Evolutionary conservation across 2,888 invertebrate species (phyloP), one percentile per base, ranked within the genome.

Genomic region (Oscheius myriophilus): DNA sequence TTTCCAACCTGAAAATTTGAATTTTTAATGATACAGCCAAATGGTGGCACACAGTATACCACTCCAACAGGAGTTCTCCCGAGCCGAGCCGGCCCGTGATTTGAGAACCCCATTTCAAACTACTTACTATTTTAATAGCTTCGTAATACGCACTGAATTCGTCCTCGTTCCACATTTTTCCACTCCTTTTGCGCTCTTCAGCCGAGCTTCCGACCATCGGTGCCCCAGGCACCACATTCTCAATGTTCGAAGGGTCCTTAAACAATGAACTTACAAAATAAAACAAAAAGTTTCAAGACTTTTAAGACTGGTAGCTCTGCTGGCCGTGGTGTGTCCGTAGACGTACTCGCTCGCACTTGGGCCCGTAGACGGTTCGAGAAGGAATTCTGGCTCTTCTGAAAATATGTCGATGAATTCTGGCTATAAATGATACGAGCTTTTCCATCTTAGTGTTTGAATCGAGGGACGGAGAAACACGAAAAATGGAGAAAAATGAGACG

Each of bases 1-100:
- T 83, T 83, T 11, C 84, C 84, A 54, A 81, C 67, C 84, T 82
- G 55, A 53, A 75, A 69, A 49, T 14, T 11, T 23, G 25, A 21
- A 9, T 57, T 57, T 16, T 16, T 6, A 26, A 21, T 51, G 23
- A 51, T 14, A 51, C 9, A 18, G n/a, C n/a, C n/a, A n/a, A n/a
- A n/a, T n/a, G n/a, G n/a, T n/a, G n/a, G n/a, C n/a, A n/a, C n/a
- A n/a, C n/a, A n/a, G n/a, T n/a, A n/a, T n/a, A n/a, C n/a, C 46
- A 46, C n/a, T 11, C 46, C 16, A 39, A 55, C 26, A 9, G 41
- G 18, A 42, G n/a, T n/a, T 57, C n/a, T 33, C 16, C 21, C 21
- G 21, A 4, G 0, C 21, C 21, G 25, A 33, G 11, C 18, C 39
- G 18, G 39, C 6, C 14, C 7, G 14, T 33, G 6, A 25, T 12